Base-by-base conservation (phyloP, 53 echinoderm and acorn worm species). In the Arbacia lixula region DNA sequence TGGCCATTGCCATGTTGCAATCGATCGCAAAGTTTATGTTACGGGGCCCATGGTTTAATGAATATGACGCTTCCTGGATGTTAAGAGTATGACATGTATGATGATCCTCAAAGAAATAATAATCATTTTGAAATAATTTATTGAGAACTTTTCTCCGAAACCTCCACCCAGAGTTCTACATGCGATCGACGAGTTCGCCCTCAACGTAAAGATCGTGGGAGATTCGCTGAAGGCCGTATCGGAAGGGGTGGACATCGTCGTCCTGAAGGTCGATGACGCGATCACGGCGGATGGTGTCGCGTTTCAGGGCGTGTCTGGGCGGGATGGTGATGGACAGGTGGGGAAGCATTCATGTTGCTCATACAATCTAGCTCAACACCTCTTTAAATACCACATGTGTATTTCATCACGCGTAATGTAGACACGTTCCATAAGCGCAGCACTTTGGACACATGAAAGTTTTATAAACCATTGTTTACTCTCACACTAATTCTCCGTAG, bases 111-210 rank as follows among this genome's bases (percentile, higher is more conserved):
- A 46, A 46, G 46, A 10, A 46, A 46, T 6, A 46, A 46, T 5
- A 39, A n/a, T n/a, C 6, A 14, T 46, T 46, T 46, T 46, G 46
- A 46, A 46, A 10, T 46, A 46, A 10, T 46, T 46, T 14, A 46
- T 32, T 25, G 1, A 5, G 25, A n/a, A 46, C 46, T 6, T 14
- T 46, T 46, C 46, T 46, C 46, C 14, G 8, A 14, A 10, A 46
- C 14, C 46, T 10, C 14, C 8, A 4, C 19, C 42, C 46, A 93
- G 93, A 67, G 50, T 93, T n/a, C 76, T 93, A 12, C 84, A 72
- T 24, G 49, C 76, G 19, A 43, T 93, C 27, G 93, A 93, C 60
- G 67, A 57, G 3, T 93, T 93, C 66, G 90, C 84, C 49, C 87
- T 84, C 29, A 52, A 80, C 31, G 89, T 92, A n/a, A 56, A 60